Conservation (phyloP, 2,113 vertebrate genomes). For the Megaptera novaeangliae region DNA sequence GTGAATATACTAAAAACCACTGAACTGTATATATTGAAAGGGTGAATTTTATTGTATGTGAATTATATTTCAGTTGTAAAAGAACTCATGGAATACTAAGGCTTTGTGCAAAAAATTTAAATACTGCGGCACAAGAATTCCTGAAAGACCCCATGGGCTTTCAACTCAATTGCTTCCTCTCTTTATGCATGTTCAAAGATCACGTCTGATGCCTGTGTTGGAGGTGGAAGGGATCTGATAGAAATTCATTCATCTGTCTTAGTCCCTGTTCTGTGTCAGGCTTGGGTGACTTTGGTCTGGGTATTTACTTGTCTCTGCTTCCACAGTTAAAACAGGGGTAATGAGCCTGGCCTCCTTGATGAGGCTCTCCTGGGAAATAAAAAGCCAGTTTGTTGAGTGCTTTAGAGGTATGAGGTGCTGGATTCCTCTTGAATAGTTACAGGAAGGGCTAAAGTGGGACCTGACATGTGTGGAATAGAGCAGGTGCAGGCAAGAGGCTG, state of each 20-base stretch:
- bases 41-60: neutral
- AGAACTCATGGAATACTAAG: neutral
- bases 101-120: neutral
- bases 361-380: neutral
- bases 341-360: slow-evolving; percentile 9
- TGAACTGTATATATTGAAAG: neutral
- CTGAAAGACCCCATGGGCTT: neutral
- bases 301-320: neutral
- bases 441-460: neutral
- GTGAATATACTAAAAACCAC: neutral
- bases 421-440: neutral
- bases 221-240: neutral
- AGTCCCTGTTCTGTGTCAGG: neutral
- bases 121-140: neutral
- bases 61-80: neutral
- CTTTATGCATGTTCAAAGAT: neutral
- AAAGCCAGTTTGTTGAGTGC: neutral
- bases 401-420: neutral
- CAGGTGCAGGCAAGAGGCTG: neutral
- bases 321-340: neutral
- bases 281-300: neutral
- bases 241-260: neutral
- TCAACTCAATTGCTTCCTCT: neutral
- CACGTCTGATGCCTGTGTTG: neutral
- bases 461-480: neutral